Percentiles rank a stretch among this genome's conserved stretches.
These are phyloP conservation scores for Drosophila ustulata DNA, from an alignment of 2,888 invertebrate species.

Conservation along the genomic window DNA sequence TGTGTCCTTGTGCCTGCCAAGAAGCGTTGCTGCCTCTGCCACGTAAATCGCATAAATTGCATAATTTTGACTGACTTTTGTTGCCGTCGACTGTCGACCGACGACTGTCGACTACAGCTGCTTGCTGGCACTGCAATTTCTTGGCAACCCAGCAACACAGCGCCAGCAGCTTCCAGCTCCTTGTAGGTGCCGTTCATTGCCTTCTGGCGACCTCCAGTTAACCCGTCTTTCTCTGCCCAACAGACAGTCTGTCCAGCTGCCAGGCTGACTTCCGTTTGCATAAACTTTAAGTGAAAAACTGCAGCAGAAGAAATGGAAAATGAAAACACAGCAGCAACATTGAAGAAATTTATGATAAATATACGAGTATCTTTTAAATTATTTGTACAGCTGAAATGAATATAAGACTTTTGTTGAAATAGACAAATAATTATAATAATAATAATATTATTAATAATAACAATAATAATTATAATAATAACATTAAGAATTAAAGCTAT, in stretches of 20 bases:
- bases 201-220: conserved; percentile 36
- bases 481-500: not conserved
- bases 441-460: no score
- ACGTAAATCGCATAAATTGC: conserved; percentile 82
- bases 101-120: conserved; percentile 52
- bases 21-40: conserved; percentile 51
- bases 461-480: no score
- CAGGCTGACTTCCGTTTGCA: conserved; percentile 43
- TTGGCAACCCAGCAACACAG: conserved; percentile 55
- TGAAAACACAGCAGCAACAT: conserved; percentile 24
- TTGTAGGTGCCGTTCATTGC: conserved; percentile 73
- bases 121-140: conserved; percentile 70
- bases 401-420: not conserved
- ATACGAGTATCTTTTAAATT: conserved; percentile 11
- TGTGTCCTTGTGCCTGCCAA: conserved; percentile 58
- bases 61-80: conserved; percentile 81
- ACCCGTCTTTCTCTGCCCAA: not conserved
- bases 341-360: conserved; percentile 33
- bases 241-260: conserved; percentile 10
- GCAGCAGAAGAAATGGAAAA: conserved; percentile 26
- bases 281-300: conserved; percentile 54
- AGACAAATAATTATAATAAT: no score
- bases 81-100: conserved; percentile 51
- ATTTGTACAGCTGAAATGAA: not conserved
- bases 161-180: conserved; percentile 11